These are phyloP conservation scores for Potamilus streckersoni DNA, from an alignment of 1,140 invertebrate species.

Conservation along the genomic window DNA sequence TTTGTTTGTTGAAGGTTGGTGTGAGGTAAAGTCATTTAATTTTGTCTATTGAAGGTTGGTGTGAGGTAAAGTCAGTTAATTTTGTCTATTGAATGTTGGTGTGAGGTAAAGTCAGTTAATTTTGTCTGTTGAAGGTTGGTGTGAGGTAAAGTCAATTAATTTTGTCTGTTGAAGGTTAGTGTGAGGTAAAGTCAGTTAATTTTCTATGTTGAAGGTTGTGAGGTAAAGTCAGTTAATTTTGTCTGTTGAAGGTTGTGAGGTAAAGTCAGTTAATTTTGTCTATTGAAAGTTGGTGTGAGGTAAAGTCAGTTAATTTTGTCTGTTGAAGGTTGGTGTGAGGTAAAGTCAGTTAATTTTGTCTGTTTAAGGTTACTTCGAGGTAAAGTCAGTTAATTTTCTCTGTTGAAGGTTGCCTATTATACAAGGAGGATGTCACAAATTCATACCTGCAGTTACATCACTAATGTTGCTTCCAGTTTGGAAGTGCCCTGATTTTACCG, in stretches of 20 bases:
- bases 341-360: too few relatives aligned
- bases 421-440: conserved; percentile 87
- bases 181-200: conserved; percentile 42
- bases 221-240: too few relatives aligned
- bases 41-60: too few relatives aligned
- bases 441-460: conserved; percentile 85
- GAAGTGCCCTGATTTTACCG: conserved; percentile 76
- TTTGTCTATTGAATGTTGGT: conserved; percentile 68
- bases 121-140: conserved; percentile 68
- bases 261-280: too few relatives aligned
- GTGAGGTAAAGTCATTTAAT: too few relatives aligned
- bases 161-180: conserved; percentile 15
- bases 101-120: conserved; percentile 42
- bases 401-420: conserved; percentile 75
- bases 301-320: too few relatives aligned
- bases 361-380: too few relatives aligned
- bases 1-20: too few relatives aligned
- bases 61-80: too few relatives aligned
- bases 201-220: conserved; percentile 68
- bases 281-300: too few relatives aligned
- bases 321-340: too few relatives aligned
- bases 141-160: too few relatives aligned
- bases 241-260: conserved; percentile 5
- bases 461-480: conserved; percentile 82
- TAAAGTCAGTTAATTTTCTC: background rate